These are phyloP conservation scores for Seison nebaliae DNA, from an alignment of 1,140 invertebrate genomes.

Conservation along the genomic window DNA sequence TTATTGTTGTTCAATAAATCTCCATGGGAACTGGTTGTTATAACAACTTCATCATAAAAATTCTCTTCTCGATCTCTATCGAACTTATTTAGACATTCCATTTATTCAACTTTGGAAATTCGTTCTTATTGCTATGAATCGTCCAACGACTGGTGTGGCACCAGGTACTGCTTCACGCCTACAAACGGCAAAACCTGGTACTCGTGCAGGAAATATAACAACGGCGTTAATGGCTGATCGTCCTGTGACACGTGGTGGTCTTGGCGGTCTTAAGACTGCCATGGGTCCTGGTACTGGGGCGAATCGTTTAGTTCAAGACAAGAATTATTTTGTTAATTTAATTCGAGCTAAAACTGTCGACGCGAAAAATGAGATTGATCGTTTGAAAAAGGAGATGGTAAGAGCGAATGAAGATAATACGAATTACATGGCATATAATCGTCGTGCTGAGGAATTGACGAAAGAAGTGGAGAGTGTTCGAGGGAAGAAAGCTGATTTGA, in stretches of 20 bases:
- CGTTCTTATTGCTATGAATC: too few species aligned
- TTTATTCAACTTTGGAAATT: too few species aligned
- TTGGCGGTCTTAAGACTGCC: conserved; percentile 5
- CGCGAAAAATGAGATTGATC: conserved; percentile 8
- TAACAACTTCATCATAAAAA: too few species aligned
- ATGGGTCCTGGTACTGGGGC: not conserved
- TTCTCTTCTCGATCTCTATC: too few species aligned
- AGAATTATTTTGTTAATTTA: conserved; percentile 6
- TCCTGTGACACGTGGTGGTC: conserved; percentile 11
- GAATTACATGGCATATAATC: conserved; percentile 8
- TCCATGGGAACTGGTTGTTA: too few species aligned
- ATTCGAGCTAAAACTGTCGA: conserved; percentile 10
- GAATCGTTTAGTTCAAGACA: conserved; percentile 10
- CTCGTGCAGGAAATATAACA: conserved; percentile 5
- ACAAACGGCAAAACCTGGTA: not conserved
- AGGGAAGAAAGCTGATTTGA: conserved; percentile 9
- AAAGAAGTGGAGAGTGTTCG: conserved; percentile 9
- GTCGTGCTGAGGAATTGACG: conserved; percentile 11
- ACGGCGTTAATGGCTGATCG: conserved; percentile 4
- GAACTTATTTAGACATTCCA: too few species aligned
- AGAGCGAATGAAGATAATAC: conserved; percentile 8
- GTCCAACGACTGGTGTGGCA: conserved; percentile 12
- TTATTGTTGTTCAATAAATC: too few species aligned
- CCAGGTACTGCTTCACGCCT: conserved; percentile 11
- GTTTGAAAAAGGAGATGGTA: conserved; percentile 8